Evolutionary conservation across 1,140 invertebrate species (phyloP).

Genomic region (Cherax quadricarinatus): DNA sequence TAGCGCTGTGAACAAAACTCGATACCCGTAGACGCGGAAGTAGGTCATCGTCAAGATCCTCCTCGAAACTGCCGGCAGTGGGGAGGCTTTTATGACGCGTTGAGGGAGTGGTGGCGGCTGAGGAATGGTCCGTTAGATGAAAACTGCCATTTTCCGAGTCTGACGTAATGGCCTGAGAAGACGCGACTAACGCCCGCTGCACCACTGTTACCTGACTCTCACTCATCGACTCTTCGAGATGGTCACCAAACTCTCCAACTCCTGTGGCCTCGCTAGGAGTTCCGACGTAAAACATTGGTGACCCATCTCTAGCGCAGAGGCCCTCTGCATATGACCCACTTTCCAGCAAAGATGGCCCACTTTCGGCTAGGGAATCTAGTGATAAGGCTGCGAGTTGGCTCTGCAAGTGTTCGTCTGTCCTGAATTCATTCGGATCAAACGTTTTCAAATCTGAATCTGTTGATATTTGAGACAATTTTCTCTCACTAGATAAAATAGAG

Average conservation of each 20-base stretch:
- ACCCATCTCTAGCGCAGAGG: background rate
- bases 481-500: constrained; percentile 37
- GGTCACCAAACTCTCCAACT: constrained; percentile 62
- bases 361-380: constrained; percentile 53
- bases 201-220: constrained; percentile 73
- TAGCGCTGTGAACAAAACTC: constrained; percentile 50
- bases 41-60: constrained; percentile 71
- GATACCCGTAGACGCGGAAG: constrained; percentile 59
- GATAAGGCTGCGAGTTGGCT: constrained; percentile 59
- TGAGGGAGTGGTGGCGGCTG: constrained; percentile 70
- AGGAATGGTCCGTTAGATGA: constrained; percentile 66
- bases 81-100: constrained; percentile 61
- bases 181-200: constrained; percentile 44
- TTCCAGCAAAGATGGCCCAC: constrained; percentile 35
- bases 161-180: constrained; percentile 64
- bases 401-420: constrained; percentile 58
- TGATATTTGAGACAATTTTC: constrained; percentile 66
- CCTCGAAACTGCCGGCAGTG: constrained; percentile 66
- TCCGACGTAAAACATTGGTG: constrained; percentile 31
- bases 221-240: constrained; percentile 71
- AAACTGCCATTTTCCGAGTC: constrained; percentile 73
- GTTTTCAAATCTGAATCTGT: constrained; percentile 68
- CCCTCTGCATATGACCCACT: background rate
- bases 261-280: constrained; percentile 41
- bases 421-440: constrained; percentile 65